phyloP scores from a whole-genome alignment of 1,140 invertebrate species.

The Orius insidiosus region DNA sequence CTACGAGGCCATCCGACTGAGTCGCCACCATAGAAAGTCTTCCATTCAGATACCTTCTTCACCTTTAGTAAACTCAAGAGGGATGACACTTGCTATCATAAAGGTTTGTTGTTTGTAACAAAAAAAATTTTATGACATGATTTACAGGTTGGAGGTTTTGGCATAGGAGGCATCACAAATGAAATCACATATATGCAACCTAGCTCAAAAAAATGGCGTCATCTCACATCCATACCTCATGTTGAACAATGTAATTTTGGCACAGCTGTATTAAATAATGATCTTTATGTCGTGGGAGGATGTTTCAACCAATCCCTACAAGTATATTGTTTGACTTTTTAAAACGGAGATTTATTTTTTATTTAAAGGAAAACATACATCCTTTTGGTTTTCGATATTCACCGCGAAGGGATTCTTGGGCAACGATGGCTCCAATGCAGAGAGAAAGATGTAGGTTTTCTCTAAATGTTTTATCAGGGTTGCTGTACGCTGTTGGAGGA shows the following conservation, averaged over 20 bases:
- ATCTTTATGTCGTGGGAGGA: slow-evolving; percentile 54
- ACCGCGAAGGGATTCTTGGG: slow-evolving; percentile 44
- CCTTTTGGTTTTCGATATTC: slow-evolving; percentile 55
- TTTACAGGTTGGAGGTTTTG: slow-evolving; percentile 44
- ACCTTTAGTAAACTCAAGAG: slow-evolving; percentile 34
- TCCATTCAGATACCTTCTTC: slow-evolving; percentile 2
- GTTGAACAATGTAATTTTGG: slow-evolving; percentile 62
- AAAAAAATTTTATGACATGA: neutral
- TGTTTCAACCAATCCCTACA: slow-evolving; percentile 56
- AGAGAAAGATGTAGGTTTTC: slow-evolving; percentile 50
- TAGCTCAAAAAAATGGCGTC: slow-evolving; percentile 39
- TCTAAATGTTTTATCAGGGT: slow-evolving; percentile 40
- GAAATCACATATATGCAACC: slow-evolving; percentile 48
- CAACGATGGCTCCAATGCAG: slow-evolving; percentile 49
- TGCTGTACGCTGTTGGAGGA: slow-evolving; percentile 50
- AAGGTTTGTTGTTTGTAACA: slow-evolving; percentile 26
- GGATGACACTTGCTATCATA: slow-evolving; percentile 48
- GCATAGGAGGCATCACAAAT: slow-evolving; percentile 50
- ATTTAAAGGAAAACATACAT: slow-evolving; percentile 41
- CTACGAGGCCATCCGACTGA: slow-evolving; percentile 24
- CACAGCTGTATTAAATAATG: slow-evolving; percentile 48
- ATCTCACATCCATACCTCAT: slow-evolving; percentile 51
- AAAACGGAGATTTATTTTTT: slow-evolving; percentile 1
- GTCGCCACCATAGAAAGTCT: slow-evolving; percentile 8
- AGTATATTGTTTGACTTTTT: too few species aligned